Evolutionary conservation across 2,888 invertebrate species (phyloP), one percentile per base, ranked within the genome.

Genomic region (Athetis lepigone): DNA sequence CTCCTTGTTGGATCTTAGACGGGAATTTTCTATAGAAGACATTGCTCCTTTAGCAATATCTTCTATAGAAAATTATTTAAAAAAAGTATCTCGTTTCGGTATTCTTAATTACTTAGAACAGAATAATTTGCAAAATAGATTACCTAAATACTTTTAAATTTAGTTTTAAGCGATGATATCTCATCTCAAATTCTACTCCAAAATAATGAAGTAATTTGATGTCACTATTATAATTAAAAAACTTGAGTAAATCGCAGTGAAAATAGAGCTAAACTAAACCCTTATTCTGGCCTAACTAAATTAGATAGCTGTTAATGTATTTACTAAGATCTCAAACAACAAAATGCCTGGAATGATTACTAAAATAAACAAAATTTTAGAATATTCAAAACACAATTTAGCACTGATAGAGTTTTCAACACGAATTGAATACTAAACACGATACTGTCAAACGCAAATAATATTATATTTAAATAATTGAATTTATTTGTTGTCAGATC

Each of bases 231-330:
- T 45, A 49, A 52, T 49, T 36, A 52, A 56, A 23, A 21, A 67
- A 77, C 33, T 72, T 49, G 4, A 37, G 3, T 43, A 21, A 43
- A 33, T 46, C 7, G n/a, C n/a, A 52, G 11, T 9, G 42, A 55
- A 57, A 46, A 43, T 27, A 29, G 1, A n/a, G 33, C 9, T 11
- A 6, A 19, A 36, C 18, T 42, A 9, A 75, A 42, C 57, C 27
- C 62, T 39, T 7, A 37, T 45, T 45, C 39, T 63, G 47, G 45
- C 40, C n/a, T 13, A 19, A 58, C 40, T 27, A 47, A 65, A 77
- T 60, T 73, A 42, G 8, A 47, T 40, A 39, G 42, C 36, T 60
- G 36, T 58, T 57, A 54, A 40, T 52, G 2, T 56, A 59, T 62
- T 52, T 21, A 19, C 21, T n/a, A 29, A 47, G 36, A 33, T 19